A percentile compares a stretch with the other conserved stretches of the same genome.
phyloP scores from a whole-genome alignment of 2,888 invertebrate genomes.

The Andrena fulva region DNA sequence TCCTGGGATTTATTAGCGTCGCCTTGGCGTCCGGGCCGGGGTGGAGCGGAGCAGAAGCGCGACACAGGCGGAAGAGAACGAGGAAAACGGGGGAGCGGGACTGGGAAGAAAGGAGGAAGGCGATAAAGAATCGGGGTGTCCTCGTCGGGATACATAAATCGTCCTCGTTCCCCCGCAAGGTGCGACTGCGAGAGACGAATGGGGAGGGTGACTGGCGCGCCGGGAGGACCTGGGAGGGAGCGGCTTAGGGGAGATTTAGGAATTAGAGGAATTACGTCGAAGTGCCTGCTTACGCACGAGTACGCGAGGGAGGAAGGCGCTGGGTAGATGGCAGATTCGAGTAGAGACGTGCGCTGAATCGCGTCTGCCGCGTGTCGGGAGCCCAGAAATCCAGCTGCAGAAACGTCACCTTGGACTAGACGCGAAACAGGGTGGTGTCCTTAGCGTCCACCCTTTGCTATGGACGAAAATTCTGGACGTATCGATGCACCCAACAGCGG shows the following conservation, averaged over 20 bases:
- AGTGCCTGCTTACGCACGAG: constrained; percentile 71
- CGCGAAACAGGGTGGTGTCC: neutral
- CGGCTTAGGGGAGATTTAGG: constrained; percentile 72
- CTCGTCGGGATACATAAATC: constrained; percentile 70
- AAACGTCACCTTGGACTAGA: neutral
- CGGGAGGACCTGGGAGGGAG: neutral
- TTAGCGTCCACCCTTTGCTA: neutral
- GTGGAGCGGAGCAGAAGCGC: constrained; percentile 19
- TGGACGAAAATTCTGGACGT: neutral
- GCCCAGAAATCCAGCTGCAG: constrained; percentile 16
- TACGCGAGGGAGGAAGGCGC: constrained; percentile 48
- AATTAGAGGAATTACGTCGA: constrained; percentile 74
- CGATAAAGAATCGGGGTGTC: constrained; percentile 48
- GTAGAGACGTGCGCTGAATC: constrained; percentile 48
- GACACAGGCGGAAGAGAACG: neutral
- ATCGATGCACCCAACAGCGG: neutral
- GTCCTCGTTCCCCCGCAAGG: constrained; percentile 60
- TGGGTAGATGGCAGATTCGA: neutral
- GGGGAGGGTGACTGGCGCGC: constrained; percentile 18
- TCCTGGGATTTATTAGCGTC: constrained; percentile 73
- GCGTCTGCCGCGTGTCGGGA: neutral
- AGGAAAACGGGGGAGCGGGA: constrained; percentile 17
- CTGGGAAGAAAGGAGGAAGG: constrained; percentile 14
- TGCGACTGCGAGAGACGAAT: constrained; percentile 67
- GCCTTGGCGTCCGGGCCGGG: constrained; percentile 51